phyloP scores from a whole-genome alignment of 2,888 invertebrate species.

The Scrobipalpa atriplicella region DNA sequence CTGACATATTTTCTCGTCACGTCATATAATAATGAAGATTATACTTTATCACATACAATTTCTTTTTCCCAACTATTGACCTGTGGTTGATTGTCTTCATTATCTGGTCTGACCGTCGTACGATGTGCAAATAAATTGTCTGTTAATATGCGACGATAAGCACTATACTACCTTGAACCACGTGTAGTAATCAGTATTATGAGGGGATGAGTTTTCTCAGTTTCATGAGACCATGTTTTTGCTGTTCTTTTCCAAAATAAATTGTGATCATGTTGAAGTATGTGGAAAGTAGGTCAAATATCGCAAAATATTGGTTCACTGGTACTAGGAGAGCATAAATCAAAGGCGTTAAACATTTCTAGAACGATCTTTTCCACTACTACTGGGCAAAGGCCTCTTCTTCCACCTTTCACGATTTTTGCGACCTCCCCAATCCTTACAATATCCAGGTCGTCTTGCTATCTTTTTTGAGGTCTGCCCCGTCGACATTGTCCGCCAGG shows the following conservation, averaged over 20 bases:
- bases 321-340: slow-evolving; percentile 42
- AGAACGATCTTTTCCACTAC: no score
- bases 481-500: no score
- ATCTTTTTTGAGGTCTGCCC: no score
- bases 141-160: slow-evolving; percentile 23
- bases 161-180: slow-evolving; percentile 41
- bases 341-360: slow-evolving; percentile 39
- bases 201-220: neutral
- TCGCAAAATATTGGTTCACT: neutral
- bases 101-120: neutral
- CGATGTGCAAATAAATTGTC: neutral
- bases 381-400: no score
- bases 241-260: neutral
- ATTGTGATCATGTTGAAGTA: no score
- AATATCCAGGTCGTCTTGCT: no score
- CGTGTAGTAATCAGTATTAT: slow-evolving; percentile 25
- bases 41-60: slow-evolving; percentile 2
- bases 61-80: neutral
- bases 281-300: slow-evolving; percentile 15
- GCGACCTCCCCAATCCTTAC: no score
- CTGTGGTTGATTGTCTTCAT: neutral
- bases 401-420: no score
- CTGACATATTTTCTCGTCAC: neutral
- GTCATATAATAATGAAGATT: neutral
- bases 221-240: neutral